These are phyloP conservation scores for Hypocryptadius cinnamomeus DNA, from an alignment of 2,113 vertebrate genomes.

Conservation along the genomic window DNA sequence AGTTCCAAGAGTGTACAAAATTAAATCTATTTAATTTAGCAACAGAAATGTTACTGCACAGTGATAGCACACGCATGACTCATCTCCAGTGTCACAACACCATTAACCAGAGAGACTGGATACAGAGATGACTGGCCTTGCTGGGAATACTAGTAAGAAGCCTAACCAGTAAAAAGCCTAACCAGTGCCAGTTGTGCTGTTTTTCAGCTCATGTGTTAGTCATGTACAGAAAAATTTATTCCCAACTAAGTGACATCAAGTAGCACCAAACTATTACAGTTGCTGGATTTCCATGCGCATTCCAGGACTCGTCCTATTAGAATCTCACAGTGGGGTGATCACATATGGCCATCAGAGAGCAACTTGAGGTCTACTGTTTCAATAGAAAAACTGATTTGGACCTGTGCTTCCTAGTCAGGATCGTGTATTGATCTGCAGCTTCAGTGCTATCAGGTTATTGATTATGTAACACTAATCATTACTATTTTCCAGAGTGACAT, in stretches of 20 bases:
- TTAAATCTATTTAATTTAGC: conserved; percentile 8
- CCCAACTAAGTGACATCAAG: neutral
- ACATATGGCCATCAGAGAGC: neutral
- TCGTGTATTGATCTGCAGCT: neutral
- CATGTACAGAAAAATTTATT: neutral
- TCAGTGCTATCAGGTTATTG: neutral
- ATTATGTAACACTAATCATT: neutral
- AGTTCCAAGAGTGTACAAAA: neutral
- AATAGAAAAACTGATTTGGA: neutral
- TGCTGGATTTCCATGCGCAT: neutral
- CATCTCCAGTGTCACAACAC: neutral
- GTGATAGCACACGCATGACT: neutral
- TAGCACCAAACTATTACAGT: neutral
- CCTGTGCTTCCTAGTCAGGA: neutral
- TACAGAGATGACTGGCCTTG: neutral
- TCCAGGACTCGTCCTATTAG: neutral
- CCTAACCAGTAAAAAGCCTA: neutral
- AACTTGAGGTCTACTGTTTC: neutral
- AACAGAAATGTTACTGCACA: neutral
- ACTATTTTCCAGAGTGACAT: neutral
- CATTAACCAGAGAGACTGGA: neutral
- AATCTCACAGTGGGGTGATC: neutral
- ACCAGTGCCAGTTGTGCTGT: neutral
- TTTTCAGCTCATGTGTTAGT: neutral
- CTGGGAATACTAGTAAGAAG: neutral